A percentile compares a stretch with the other conserved stretches of the same genome.
Conservation (phyloP, 2,797 vertebrate genomes). For the Synaphobranchus kaupii region DNA sequence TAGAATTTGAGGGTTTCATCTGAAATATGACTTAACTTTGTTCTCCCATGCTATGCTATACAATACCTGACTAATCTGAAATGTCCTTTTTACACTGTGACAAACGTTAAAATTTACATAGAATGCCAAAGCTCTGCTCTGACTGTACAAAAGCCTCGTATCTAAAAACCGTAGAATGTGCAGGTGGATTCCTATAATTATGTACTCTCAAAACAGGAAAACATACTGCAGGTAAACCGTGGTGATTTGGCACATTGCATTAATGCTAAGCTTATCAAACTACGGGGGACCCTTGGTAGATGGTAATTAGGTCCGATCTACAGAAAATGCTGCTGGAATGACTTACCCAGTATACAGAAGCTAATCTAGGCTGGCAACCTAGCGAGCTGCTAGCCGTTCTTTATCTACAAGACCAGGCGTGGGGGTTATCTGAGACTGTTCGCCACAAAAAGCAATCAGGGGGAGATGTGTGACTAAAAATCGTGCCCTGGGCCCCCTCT, state of each 20-base stretch:
- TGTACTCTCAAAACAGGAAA: neutral
- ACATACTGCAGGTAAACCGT: neutral
- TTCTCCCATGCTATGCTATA: neutral
- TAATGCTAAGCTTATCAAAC: neutral
- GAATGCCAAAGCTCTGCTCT: neutral
- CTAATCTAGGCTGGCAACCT: neutral
- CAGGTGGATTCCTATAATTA: neutral
- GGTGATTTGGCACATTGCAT: neutral
- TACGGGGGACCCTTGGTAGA: neutral
- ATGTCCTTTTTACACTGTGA: too few species aligned
- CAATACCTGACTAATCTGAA: too few species aligned
- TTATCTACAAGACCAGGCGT: neutral
- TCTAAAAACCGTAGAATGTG: neutral
- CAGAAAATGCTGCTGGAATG: neutral
- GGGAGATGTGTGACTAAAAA: neutral
- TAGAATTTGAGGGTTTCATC: neutral
- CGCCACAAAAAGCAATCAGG: neutral
- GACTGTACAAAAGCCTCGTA: neutral
- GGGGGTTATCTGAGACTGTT: neutral
- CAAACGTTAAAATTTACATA: too few species aligned
- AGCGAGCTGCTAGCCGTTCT: neutral
- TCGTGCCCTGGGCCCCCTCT: neutral
- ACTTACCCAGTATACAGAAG: neutral
- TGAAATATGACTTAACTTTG: neutral
- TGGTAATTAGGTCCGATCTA: neutral